Conservation (phyloP, 2,113 vertebrate genomes). For the Chaenocephalus aceratus region DNA sequence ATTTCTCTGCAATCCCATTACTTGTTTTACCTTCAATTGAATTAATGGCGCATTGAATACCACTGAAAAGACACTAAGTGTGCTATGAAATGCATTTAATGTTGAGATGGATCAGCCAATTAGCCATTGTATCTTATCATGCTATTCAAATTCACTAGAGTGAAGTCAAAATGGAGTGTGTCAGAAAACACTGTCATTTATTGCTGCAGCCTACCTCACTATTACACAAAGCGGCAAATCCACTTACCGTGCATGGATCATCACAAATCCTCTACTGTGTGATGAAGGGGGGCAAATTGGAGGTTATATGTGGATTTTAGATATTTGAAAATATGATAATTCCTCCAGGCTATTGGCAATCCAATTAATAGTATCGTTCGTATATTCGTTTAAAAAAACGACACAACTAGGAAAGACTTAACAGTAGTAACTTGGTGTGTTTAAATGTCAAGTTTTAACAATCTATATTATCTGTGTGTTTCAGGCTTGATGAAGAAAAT, state of each 20-base stretch:
- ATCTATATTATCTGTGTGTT: neutral
- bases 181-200: conserved; percentile 65
- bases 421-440: neutral
- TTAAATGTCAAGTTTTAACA: neutral
- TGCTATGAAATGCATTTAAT: conserved; percentile 72
- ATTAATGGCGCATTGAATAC: conserved; percentile 68
- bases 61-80: conserved; percentile 69
- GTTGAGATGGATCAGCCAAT: conserved; percentile 70
- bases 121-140: conserved; percentile 67
- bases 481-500: neutral
- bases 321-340: conserved; percentile 4
- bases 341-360: neutral
- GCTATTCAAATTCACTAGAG: conserved; percentile 62
- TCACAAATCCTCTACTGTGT: conserved; percentile 27
- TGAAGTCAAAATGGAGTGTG: conserved; percentile 70
- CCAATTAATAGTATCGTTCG: neutral
- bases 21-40: conserved; percentile 61
- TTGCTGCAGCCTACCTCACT: conserved; percentile 60
- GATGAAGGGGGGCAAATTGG: conserved; percentile 17
- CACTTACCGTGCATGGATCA: conserved; percentile 45
- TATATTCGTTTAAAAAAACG: neutral
- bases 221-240: conserved; percentile 48
- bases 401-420: too few relatives aligned
- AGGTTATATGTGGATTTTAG: conserved; percentile 10
- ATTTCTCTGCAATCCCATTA: conserved; percentile 53